Evolutionary conservation across 2,888 invertebrate species (phyloP).

Genomic region (Parnassius apollo): DNA sequence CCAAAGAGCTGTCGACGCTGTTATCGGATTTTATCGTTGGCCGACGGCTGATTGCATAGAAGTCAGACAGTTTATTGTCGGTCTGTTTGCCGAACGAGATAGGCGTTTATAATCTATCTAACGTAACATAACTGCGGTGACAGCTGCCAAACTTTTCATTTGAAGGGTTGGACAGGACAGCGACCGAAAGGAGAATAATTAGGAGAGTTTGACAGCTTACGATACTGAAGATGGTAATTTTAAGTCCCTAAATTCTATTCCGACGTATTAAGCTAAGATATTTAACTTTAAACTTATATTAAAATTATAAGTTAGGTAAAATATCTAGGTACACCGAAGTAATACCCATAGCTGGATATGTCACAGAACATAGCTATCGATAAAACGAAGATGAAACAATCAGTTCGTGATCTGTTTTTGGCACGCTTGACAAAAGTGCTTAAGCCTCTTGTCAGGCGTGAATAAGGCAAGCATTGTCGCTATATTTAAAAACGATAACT

Average conservation of each 20-base stretch:
- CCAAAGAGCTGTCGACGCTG: conserved; percentile 27
- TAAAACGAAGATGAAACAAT: too few relatives aligned
- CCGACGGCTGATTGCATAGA: conserved; percentile 45
- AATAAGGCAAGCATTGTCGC: too few relatives aligned
- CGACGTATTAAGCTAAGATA: too few relatives aligned
- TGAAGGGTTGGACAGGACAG: conserved; percentile 21
- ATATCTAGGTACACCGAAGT: too few relatives aligned
- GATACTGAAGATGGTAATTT: conserved; percentile 4
- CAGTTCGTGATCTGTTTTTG: too few relatives aligned
- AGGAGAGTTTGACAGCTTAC: conserved; percentile 23
- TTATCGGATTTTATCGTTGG: conserved; percentile 42
- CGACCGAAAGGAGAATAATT: conserved; percentile 20
- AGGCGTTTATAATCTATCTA: conserved; percentile 35
- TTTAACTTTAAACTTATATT: too few relatives aligned
- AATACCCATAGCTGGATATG: too few relatives aligned
- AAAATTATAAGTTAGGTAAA: too few relatives aligned
- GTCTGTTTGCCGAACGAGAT: conserved; percentile 34
- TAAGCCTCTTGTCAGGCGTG: too few relatives aligned
- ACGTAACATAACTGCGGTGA: conserved; percentile 34
- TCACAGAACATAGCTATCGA: too few relatives aligned
- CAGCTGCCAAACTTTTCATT: conserved; percentile 39
- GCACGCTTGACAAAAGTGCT: too few relatives aligned
- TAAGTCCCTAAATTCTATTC: background rate
- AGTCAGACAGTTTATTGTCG: conserved; percentile 45
- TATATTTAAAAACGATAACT: too few relatives aligned